Conservation (phyloP, 2,888 invertebrate species). For the Drosophila merina region DNA sequence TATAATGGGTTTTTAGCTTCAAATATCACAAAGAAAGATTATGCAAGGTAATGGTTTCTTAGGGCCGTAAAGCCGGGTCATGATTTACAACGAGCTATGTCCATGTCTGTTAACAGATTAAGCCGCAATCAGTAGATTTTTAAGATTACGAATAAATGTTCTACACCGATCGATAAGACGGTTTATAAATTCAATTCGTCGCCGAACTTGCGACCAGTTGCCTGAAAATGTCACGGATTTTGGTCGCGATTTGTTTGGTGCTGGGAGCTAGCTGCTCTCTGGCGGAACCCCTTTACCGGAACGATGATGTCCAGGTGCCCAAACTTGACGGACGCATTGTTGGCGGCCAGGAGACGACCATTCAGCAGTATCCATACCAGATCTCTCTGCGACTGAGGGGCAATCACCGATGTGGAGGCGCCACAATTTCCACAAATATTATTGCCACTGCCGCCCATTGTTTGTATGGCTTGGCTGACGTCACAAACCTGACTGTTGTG, state of each 20-base stretch:
- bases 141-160: constrained; percentile 23
- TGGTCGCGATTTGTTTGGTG: constrained; percentile 47
- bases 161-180: constrained; percentile 27
- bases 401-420: constrained; percentile 78
- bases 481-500: constrained; percentile 58
- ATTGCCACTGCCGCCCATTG: constrained; percentile 79
- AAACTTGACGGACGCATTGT: constrained; percentile 78
- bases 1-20: no score
- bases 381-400: constrained; percentile 76
- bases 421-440: constrained; percentile 25
- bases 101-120: constrained; percentile 30
- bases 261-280: constrained; percentile 38
- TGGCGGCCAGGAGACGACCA: constrained; percentile 60
- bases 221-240: constrained; percentile 57
- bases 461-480: constrained; percentile 46
- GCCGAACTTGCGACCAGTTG: constrained; percentile 46
- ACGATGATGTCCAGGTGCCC: constrained; percentile 34
- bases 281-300: constrained; percentile 39
- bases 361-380: constrained; percentile 69
- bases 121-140: constrained; percentile 11
- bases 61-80: background rate
- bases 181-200: constrained; percentile 26
- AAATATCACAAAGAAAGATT: no score
- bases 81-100: constrained; percentile 20
- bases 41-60: background rate